Evolutionary conservation across 2,888 invertebrate genomes (phyloP).

Genomic region (Teinopalpus imperialis): DNA sequence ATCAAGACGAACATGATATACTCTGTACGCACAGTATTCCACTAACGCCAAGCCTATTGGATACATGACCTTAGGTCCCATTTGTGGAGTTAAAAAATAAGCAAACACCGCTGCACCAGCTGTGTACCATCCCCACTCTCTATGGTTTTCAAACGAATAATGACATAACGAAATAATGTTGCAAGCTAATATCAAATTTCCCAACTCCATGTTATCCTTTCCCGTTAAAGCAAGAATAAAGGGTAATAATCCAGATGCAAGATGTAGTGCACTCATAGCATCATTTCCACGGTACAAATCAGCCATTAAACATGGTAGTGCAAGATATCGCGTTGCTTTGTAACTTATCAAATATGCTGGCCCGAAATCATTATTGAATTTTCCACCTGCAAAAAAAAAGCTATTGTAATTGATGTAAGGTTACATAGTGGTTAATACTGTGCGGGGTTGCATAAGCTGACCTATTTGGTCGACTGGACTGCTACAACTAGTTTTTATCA

Average conservation of each 20-base stretch:
- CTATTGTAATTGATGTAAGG: no score
- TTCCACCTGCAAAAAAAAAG: conserved; percentile 44
- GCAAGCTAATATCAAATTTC: conserved; percentile 52
- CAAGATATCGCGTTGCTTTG: conserved; percentile 54
- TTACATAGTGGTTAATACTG: no score
- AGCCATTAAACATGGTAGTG: conserved; percentile 63
- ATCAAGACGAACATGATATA: conserved; percentile 38
- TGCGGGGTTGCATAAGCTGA: no score
- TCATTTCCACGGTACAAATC: conserved; percentile 51
- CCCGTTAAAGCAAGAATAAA: conserved; percentile 53
- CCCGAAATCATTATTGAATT: conserved; percentile 51
- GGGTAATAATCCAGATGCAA: conserved; percentile 60
- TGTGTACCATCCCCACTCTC: conserved; percentile 61
- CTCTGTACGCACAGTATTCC: conserved; percentile 60
- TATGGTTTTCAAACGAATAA: conserved; percentile 45
- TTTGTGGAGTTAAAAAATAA: conserved; percentile 47
- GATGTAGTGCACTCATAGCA: conserved; percentile 45
- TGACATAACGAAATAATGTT: conserved; percentile 56
- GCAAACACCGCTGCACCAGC: conserved; percentile 54
- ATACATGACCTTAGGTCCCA: conserved; percentile 47
- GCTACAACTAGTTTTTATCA: no score
- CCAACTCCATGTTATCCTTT: conserved; percentile 49
- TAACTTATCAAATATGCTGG: conserved; percentile 49
- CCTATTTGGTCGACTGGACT: no score
- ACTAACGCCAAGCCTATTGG: conserved; percentile 56